A percentile compares a stretch with the other conserved stretches of the same genome.
Conservation (phyloP, 1,140 invertebrate genomes). For the Protaetia brevitarsis region DNA sequence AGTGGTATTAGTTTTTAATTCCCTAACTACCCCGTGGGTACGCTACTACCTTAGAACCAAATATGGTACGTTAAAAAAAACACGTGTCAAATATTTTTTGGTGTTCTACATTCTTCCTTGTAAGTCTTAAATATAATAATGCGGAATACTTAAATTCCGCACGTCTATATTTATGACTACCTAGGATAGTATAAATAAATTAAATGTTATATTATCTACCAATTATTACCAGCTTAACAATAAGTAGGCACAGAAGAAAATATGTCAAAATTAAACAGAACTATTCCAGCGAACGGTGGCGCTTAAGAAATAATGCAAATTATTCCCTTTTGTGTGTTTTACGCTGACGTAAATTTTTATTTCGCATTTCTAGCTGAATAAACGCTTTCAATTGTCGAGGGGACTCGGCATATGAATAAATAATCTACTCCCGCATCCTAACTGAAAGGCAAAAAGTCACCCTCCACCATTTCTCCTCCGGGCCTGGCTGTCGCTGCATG, state of each 20-base stretch:
- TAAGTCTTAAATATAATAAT: too few species aligned
- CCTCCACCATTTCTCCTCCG: constrained; percentile 25
- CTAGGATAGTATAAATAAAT: too few species aligned
- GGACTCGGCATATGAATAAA: constrained; percentile 30
- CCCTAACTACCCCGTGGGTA: too few species aligned
- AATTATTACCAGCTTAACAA: background rate
- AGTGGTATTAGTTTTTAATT: too few species aligned
- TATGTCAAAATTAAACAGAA: background rate
- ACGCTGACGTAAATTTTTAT: constrained; percentile 18
- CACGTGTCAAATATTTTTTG: too few species aligned
- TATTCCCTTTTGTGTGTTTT: constrained; percentile 13
- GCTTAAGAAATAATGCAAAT: constrained; percentile 3
- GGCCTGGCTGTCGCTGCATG: constrained; percentile 26
- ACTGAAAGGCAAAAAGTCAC: constrained; percentile 34
- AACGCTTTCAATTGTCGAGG: constrained; percentile 14
- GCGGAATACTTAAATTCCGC: too few species aligned
- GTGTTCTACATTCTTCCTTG: too few species aligned
- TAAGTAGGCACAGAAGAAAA: background rate
- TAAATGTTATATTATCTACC: too few species aligned
- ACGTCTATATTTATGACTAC: too few species aligned
- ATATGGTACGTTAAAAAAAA: too few species aligned
- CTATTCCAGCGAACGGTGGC: background rate
- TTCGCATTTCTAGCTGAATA: constrained; percentile 19
- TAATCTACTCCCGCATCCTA: constrained; percentile 33
- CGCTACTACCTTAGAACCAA: too few species aligned